phyloP scores from a whole-genome alignment of 1,140 invertebrate species.

The Portunus trituberculatus region DNA sequence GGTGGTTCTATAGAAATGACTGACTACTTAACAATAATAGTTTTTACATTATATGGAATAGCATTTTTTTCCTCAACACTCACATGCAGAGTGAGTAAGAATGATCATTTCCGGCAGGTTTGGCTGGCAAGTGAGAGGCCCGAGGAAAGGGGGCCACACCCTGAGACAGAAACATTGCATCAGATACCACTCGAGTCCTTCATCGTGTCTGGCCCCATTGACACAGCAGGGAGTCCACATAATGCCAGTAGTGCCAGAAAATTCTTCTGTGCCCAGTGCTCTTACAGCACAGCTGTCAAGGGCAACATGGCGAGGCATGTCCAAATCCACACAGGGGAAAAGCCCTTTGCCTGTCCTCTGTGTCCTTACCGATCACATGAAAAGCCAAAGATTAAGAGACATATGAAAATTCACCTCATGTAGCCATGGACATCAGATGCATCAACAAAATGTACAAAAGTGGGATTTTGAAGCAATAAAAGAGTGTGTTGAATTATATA shows the following conservation, averaged over 20 bases:
- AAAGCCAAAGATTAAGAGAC: constrained; percentile 63
- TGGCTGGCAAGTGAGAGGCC: constrained; percentile 53
- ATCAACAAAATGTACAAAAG: too few species aligned
- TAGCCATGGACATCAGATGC: too few species aligned
- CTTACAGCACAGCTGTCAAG: constrained; percentile 42
- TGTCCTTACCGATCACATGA: constrained; percentile 58
- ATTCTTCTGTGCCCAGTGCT: constrained; percentile 44
- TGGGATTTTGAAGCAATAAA: too few species aligned
- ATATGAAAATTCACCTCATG: constrained; percentile 27
- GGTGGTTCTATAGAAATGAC: not conserved
- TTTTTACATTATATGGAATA: constrained; percentile 2
- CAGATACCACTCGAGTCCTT: not conserved
- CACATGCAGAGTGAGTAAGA: constrained; percentile 42
- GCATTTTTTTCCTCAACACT: not conserved
- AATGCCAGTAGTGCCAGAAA: not conserved
- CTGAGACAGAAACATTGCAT: constrained; percentile 51
- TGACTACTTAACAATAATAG: not conserved
- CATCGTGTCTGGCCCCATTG: not conserved
- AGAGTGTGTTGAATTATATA: too few species aligned
- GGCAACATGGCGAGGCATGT: constrained; percentile 41
- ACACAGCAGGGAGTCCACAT: not conserved
- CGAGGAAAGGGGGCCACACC: not conserved
- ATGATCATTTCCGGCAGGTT: constrained; percentile 58
- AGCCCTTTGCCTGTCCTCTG: constrained; percentile 53
- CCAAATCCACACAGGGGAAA: constrained; percentile 57